Base-by-base conservation (phyloP, 2,113 vertebrate genomes). In the Atrichornis clamosus region DNA sequence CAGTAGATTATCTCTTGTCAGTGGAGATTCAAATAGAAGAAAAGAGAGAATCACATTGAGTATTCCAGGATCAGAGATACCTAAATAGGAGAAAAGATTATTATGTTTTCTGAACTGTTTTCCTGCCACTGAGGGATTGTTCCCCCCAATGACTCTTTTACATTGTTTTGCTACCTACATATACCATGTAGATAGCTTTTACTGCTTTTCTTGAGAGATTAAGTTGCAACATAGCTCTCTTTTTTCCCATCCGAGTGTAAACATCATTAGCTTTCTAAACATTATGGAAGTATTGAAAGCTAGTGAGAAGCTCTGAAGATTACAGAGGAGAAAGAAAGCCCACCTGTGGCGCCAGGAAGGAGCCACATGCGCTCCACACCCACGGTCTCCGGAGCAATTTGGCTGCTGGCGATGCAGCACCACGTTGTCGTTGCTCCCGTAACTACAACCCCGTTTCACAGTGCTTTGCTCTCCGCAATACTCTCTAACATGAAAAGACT, bases 301-400 rank as follows among this genome's bases (percentile, higher is more conserved):
- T 55, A 52, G 13, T 30, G n/a, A 90, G 89, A 81, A 90, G 41
- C 35, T 76, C n/a, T 42, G 59, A 79, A 79, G 74, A 42, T 62
- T 49, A 69, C 16, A 46, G 58, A 81, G 33, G 68, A 75, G 49
- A 85, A 89, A 69, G 59, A 33, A 94, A 92, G 35, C 58, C 46
- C 39, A 79, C 62, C 58, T 74, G 59, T 59, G 89, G 70, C 1
- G 0, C 49, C 41, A 33, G 64, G 41, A 89, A 68, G 72, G 46
- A 93, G 52, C 32, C 60, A 87, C n/a, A 24, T 8, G 11, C 0
- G 0, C 62, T 76, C 56, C 46, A 56, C 26, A 86, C 24, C 35
- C 50, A 59, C 0, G 0, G 5, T 70, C 7, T 15, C 55, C 0
- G 0, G 79, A 77, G 47, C 30, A 55, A 56, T 39, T 53, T 81